Conservation (phyloP, 2,113 vertebrate genomes). For the Anas platyrhynchos region DNA sequence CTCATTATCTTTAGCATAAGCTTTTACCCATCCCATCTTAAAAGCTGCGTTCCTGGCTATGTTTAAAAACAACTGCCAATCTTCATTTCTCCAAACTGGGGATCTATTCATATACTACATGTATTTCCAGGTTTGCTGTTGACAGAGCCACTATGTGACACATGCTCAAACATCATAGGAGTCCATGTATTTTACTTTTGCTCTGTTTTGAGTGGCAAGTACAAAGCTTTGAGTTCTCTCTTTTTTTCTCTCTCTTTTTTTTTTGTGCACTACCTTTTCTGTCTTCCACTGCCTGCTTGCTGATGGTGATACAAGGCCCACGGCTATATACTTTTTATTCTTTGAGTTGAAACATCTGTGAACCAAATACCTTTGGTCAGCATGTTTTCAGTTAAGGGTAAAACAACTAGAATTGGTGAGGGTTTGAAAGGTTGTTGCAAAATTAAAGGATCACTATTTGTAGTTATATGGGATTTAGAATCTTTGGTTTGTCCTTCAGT, state of each 20-base stretch:
- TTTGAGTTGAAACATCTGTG: background rate
- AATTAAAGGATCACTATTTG: background rate
- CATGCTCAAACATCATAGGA: background rate
- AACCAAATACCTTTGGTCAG: background rate
- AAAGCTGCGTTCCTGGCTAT: background rate
- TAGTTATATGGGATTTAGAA: background rate
- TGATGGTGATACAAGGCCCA: background rate
- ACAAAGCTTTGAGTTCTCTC: background rate
- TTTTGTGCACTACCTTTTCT: background rate
- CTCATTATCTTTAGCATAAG: no score
- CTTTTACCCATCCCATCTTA: background rate
- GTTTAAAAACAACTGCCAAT: background rate
- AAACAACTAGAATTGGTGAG: background rate
- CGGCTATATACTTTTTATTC: background rate
- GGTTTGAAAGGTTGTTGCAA: background rate
- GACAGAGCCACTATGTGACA: background rate
- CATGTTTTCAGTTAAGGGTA: background rate
- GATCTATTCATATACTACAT: background rate
- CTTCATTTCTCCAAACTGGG: background rate
- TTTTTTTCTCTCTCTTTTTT: background rate
- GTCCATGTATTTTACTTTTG: background rate
- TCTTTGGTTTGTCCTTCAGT: background rate
- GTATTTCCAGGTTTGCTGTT: background rate
- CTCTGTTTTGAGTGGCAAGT: background rate
- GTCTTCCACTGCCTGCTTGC: background rate